Evolutionary conservation across 2,797 vertebrate species (phyloP).

Genomic region (Gila robusta): DNA sequence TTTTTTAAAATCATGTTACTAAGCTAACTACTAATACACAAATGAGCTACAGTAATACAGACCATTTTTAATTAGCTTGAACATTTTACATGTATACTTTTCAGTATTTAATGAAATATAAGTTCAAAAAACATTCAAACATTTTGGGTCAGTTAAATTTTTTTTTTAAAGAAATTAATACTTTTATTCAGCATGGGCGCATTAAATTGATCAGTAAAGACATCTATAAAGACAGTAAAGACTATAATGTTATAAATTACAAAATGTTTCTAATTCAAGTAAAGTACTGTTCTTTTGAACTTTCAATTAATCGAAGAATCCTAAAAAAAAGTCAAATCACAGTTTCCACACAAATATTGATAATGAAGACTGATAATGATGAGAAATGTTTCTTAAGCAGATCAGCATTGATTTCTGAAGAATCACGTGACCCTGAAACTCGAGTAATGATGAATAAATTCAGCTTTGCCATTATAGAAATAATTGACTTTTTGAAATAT

Average conservation of each 20-base stretch:
- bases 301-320: not conserved
- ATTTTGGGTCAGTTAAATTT: not conserved
- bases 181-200: not conserved
- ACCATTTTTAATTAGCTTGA: not conserved
- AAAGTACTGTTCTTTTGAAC: not conserved
- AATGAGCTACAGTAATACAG: not conserved
- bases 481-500: not conserved
- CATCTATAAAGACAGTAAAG: not conserved
- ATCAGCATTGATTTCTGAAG: not conserved
- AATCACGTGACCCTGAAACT: not conserved
- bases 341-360: not conserved
- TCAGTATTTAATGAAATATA: not conserved
- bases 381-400: not conserved
- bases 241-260: not conserved
- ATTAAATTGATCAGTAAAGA: not conserved
- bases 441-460: not conserved
- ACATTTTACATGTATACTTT: not conserved
- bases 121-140: not conserved
- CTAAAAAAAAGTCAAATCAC: not conserved
- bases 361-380: not conserved
- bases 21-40: not conserved
- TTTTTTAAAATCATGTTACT: not conserved
- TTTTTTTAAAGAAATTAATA: not conserved
- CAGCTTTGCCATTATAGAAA: not conserved
- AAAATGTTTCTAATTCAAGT: not conserved